phyloP scores from a whole-genome alignment of 2,797 vertebrate genomes.

The Intellagama lesueurii region DNA sequence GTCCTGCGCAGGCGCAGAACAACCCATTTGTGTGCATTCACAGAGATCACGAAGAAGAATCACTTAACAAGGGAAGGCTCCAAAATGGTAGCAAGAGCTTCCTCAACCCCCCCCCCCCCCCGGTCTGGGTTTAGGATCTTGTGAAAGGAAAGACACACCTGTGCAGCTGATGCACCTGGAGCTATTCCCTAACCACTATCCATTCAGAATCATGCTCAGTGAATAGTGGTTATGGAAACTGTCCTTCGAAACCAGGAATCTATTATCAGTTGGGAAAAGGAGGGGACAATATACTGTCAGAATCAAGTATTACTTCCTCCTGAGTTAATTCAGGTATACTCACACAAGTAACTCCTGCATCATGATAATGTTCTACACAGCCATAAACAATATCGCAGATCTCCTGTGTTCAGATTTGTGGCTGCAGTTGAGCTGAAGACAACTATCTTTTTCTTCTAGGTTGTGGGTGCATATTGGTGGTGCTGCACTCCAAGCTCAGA shows the following conservation, averaged over 20 bases:
- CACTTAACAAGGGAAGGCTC: background rate
- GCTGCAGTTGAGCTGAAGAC: background rate
- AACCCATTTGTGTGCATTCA: no score
- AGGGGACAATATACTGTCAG: background rate
- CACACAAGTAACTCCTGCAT: background rate
- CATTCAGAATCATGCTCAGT: background rate
- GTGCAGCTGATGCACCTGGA: background rate
- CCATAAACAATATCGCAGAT: background rate
- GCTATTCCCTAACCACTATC: background rate
- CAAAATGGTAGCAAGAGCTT: background rate
- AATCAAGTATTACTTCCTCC: no score
- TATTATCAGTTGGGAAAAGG: background rate
- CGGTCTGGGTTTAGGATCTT: background rate
- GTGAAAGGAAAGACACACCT: background rate
- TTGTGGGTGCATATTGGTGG: background rate
- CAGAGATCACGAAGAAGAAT: background rate
- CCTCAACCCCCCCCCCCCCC: background rate
- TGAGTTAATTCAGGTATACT: background rate
- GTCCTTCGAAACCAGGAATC: background rate
- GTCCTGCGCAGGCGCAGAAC: no score
- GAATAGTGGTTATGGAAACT: background rate
- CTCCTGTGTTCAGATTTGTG: background rate
- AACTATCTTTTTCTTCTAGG: background rate
- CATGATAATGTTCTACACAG: background rate
- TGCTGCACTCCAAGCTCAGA: background rate